A percentile compares a stretch with the other conserved stretches of the same genome.
phyloP scores from a whole-genome alignment of 2,797 vertebrate species.

The Gephyroberyx darwinii region DNA sequence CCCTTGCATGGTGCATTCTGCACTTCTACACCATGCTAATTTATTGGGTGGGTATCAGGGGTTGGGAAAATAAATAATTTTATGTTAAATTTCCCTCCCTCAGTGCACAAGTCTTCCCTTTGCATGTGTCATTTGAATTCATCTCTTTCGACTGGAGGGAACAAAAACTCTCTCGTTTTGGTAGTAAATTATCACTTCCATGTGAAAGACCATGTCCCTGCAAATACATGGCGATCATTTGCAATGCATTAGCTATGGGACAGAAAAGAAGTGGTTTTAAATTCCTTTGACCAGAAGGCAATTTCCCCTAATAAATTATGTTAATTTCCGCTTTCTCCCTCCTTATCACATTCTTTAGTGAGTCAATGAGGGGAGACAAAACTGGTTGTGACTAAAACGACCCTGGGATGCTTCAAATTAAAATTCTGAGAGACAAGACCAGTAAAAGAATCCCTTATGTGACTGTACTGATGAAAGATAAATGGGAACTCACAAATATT shows the following conservation, averaged over 20 bases:
- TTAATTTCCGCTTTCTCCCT: conserved; percentile 69
- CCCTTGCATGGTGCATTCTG: conserved; percentile 56
- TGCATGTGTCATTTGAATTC: conserved; percentile 74
- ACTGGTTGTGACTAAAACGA: conserved; percentile 65
- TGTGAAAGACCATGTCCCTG: conserved; percentile 66
- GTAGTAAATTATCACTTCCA: conserved; percentile 68
- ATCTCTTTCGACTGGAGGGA: conserved; percentile 64
- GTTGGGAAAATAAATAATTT: conserved; percentile 69
- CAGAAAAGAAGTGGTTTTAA: conserved; percentile 73
- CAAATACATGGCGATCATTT: conserved; percentile 72
- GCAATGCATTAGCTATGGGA: conserved; percentile 73
- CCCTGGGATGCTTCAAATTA: conserved; percentile 61
- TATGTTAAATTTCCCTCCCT: conserved; percentile 54
- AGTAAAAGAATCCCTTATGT: conserved; percentile 49
- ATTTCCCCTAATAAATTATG: conserved; percentile 79
- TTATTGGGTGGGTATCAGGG: conserved; percentile 53
- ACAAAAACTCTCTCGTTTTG: conserved; percentile 53
- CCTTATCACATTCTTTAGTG: conserved; percentile 70
- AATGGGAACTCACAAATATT: conserved; percentile 41
- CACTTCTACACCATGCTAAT: conserved; percentile 69
- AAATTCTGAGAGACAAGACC: conserved; percentile 54
- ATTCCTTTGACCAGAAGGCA: conserved; percentile 78
- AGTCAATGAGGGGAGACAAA: conserved; percentile 72
- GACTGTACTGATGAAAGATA: conserved; percentile 28
- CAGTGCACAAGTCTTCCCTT: conserved; percentile 51